Percentiles rank a stretch among this genome's conserved stretches.
Evolutionary conservation across 30 jellyfish, hydroid and myxozoan species (phyloP).

Genomic region (Turritopsis rubra): DNA sequence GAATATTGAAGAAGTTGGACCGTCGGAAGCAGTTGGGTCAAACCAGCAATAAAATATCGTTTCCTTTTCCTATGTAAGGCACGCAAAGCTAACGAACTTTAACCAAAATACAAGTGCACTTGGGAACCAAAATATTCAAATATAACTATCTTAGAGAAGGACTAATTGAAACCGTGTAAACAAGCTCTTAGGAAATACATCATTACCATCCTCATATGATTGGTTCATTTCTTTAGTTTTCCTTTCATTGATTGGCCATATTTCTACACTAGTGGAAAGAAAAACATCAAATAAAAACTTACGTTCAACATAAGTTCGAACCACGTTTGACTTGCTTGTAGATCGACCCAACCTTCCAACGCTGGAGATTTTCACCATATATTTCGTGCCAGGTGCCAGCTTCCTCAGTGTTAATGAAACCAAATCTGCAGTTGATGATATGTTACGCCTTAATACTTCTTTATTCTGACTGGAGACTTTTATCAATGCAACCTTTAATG

Average conservation of each 20-base stretch:
- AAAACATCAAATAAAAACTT: not conserved
- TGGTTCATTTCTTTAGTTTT: no score
- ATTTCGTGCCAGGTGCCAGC: not conserved
- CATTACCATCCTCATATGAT: no score
- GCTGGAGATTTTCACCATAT: not conserved
- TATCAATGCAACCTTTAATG: not conserved
- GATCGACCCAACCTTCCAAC: not conserved
- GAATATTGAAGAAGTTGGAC: no score
- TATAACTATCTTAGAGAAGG: no score
- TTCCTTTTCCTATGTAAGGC: no score
- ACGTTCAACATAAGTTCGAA: not conserved
- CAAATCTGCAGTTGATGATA: not conserved
- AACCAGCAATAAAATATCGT: no score
- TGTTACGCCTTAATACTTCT: not conserved
- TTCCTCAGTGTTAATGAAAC: not conserved
- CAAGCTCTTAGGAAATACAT: no score
- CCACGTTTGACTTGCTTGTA: not conserved
- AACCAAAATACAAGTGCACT: no score
- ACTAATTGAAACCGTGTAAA: no score
- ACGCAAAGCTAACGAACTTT: no score
- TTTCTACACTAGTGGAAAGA: not conserved
- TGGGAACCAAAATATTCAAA: no score
- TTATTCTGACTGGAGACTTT: not conserved
- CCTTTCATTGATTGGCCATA: not conserved
- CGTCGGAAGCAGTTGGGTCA: no score